A percentile compares a stretch with the other conserved stretches of the same genome.
phyloP scores from a whole-genome alignment of 2,113 vertebrate genomes.

The Microtus pennsylvanicus region DNA sequence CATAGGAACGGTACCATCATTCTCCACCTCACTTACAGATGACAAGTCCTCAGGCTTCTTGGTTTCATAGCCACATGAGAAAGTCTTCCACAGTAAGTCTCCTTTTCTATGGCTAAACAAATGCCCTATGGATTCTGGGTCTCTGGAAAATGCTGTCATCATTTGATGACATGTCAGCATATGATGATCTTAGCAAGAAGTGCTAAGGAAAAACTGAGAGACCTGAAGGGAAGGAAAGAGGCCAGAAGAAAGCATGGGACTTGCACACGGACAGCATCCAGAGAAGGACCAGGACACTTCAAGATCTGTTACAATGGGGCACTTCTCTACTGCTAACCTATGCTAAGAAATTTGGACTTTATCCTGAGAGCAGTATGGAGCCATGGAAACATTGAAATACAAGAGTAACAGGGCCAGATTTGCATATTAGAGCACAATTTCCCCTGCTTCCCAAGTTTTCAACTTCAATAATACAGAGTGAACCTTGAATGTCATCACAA shows the following conservation, averaged over 20 bases:
- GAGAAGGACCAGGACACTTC: not conserved
- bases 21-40: not conserved
- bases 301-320: not conserved
- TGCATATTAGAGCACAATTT: not conserved
- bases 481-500: not conserved
- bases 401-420: not conserved
- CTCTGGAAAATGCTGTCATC: not conserved
- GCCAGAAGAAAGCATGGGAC: not conserved
- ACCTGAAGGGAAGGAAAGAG: not conserved
- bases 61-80: not conserved
- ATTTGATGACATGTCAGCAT: not conserved
- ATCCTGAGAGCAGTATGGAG: not conserved
- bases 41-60: not conserved
- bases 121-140: not conserved
- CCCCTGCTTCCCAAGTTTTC: not conserved
- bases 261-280: not conserved
- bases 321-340: not conserved
- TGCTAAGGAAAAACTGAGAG: not conserved
- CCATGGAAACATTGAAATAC: not conserved
- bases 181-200: rapidly evolving
- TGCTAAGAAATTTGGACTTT: not conserved
- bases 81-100: not conserved
- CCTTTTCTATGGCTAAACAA: not conserved
- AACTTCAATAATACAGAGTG: not conserved
- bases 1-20: not conserved